phyloP scores from a whole-genome alignment of 2,113 vertebrate genomes.

The Archocentrus centrarchus region DNA sequence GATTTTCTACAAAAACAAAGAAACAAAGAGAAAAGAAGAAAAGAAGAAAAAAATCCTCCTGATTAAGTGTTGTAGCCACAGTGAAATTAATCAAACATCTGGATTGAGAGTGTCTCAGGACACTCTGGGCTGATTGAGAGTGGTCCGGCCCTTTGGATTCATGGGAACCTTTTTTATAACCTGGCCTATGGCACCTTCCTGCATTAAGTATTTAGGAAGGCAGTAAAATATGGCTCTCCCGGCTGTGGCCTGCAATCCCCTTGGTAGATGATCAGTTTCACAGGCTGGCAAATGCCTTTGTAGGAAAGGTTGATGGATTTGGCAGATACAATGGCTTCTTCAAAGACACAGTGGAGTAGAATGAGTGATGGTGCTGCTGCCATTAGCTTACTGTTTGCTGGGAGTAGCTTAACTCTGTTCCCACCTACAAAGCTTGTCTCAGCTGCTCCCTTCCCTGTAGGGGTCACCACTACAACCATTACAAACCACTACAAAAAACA shows the following conservation, averaged over 20 bases:
- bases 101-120: constrained; percentile 66
- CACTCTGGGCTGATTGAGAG: constrained; percentile 61
- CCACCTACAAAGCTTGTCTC: constrained; percentile 26
- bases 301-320: constrained; percentile 77
- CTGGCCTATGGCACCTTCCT: constrained; percentile 65
- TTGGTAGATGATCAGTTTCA: constrained; percentile 80
- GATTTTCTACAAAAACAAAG: constrained; percentile 10
- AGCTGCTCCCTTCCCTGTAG: background rate
- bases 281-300: constrained; percentile 70
- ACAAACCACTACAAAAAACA: too few relatives aligned
- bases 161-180: constrained; percentile 61
- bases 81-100: constrained; percentile 62
- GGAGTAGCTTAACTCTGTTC: constrained; percentile 50
- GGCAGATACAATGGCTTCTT: constrained; percentile 74
- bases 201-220: constrained; percentile 78
- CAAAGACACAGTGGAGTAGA: constrained; percentile 66
- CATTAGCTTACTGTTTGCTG: constrained; percentile 53
- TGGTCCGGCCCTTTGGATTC: constrained; percentile 51
- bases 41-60: constrained; percentile 25
- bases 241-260: constrained; percentile 60
- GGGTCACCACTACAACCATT: background rate
- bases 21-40: background rate
- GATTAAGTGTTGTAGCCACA: constrained; percentile 58
- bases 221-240: constrained; percentile 72
- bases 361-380: constrained; percentile 66